A percentile compares a stretch with the other conserved stretches of the same genome.
phyloP scores from a whole-genome alignment of 2,888 invertebrate genomes.

The Caenorhabditis uteleia region DNA sequence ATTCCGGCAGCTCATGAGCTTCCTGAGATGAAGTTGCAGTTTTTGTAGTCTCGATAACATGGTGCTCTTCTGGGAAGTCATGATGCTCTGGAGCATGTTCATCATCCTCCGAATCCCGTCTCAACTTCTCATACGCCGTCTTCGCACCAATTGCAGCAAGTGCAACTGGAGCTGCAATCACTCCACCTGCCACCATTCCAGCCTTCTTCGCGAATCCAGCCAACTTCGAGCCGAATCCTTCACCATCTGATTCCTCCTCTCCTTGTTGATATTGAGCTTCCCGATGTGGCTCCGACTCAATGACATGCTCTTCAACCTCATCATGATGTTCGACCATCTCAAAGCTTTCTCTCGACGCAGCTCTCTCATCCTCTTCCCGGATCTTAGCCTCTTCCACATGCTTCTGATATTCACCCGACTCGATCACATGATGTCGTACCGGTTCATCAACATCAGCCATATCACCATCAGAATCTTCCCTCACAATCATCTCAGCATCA shows the following conservation, averaged over 20 bases:
- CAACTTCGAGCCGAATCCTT: conserved; percentile 37
- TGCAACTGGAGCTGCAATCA: conserved; percentile 52
- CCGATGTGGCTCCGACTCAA: not conserved
- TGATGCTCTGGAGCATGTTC: no score
- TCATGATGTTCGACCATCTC: not conserved
- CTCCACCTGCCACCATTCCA: conserved; percentile 55
- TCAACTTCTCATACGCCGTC: conserved; percentile 47
- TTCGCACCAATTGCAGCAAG: conserved; percentile 52
- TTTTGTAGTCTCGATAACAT: conserved; percentile 10
- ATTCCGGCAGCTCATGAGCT: not conserved
- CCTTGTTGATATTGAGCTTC: conserved; percentile 4
- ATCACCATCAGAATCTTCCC: conserved; percentile 7
- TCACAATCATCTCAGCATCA: no score
- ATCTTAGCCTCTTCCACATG: conserved; percentile 2
- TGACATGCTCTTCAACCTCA: not conserved
- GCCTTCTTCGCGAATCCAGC: conserved; percentile 52
- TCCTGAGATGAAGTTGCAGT: conserved; percentile 8
- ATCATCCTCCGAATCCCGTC: conserved; percentile 23
- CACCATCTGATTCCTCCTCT: conserved; percentile 28
- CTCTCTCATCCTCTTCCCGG: no score
- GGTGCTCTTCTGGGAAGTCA: not conserved
- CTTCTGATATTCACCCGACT: conserved; percentile 23
- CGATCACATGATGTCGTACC: conserved; percentile 18
- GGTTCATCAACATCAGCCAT: not conserved
- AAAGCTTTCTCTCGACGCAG: no score